Base-by-base conservation (phyloP, 35 echinoderm and acorn worm species). In the Anneissia japonica region DNA sequence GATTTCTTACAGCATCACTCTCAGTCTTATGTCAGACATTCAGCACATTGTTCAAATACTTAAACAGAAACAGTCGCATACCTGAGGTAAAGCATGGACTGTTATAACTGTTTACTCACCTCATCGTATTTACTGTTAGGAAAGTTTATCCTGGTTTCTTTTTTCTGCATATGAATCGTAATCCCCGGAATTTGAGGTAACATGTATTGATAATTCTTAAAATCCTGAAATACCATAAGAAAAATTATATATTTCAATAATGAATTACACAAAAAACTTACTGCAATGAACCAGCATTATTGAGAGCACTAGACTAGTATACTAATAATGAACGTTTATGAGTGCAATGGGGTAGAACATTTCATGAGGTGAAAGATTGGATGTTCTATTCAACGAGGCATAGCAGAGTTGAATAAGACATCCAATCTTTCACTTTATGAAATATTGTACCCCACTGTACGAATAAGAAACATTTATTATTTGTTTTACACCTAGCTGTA, bases 121-220 rank as follows among this genome's bases (percentile, higher is more conserved):
- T 99, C 96, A 86, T 99, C 92, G 37, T 99, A 99, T 89, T 92
- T 89, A 80, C 94, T 99, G 55, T 86, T 86, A 31, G 96, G 96
- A 41, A 99, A 90, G 56, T 99, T 90, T 32, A 99, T 92, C 35
- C 80, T 75, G 0, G 96, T 99, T 79, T 99, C 88, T 81, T 87
- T 87, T 46, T 99, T 92, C 39, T 99, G 85, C 96, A 99, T 99
- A 51, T 94, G 92, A 35, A 99, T 93, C 19, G 88, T 86, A 5
- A 99, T 90, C 19, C 96, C 96, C 19, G 79, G 64, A 36, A 99
- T 99, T 12, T 91, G 75, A 3, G 96, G 96, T 51, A 99, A 37
- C 85, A 91, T 94, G 84, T 99, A 99, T 80, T 99, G 96, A 79
- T 99, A 99, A 55, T 99, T 99, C 86, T 99, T 99, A 76, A 99